A percentile compares a stretch with the other conserved stretches of the same genome.
Evolutionary conservation across 2,113 vertebrate genomes (phyloP).

Genomic region (Spea multiplicata): DNA sequence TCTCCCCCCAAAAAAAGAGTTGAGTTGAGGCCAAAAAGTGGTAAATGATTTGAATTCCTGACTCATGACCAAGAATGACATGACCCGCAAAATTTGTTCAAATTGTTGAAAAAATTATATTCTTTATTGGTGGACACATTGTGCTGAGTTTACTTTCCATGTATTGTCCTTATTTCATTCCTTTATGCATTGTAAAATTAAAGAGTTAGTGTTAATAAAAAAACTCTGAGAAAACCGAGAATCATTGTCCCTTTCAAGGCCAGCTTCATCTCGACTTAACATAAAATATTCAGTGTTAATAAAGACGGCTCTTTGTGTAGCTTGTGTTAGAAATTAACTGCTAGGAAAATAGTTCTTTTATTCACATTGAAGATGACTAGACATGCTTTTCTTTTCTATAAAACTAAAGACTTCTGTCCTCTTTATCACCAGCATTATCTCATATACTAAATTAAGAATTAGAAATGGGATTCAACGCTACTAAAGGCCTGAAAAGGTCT

Average conservation of each 20-base stretch:
- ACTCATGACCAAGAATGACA: too few relatives aligned
- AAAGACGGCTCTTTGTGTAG: slow-evolving; percentile 40
- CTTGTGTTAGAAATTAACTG: slow-evolving; percentile 35
- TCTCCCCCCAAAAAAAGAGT: too few relatives aligned
- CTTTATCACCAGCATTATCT: slow-evolving; percentile 44
- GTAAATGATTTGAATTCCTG: too few relatives aligned
- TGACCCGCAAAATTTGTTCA: background rate
- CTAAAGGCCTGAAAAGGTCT: slow-evolving; percentile 45
- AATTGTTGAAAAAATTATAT: background rate
- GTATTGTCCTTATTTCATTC: background rate
- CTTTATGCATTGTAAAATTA: background rate
- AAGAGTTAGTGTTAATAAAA: background rate
- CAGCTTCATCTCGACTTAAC: slow-evolving; percentile 33
- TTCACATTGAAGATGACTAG: slow-evolving; percentile 41
- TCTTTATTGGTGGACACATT: background rate
- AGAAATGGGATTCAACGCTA: slow-evolving; percentile 32
- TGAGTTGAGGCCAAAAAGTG: too few relatives aligned
- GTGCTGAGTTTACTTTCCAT: background rate
- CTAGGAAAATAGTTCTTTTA: slow-evolving; percentile 45
- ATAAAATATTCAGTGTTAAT: slow-evolving; percentile 42
- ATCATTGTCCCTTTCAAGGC: slow-evolving; percentile 6
- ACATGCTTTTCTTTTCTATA: slow-evolving; percentile 26
- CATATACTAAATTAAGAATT: slow-evolving; percentile 37
- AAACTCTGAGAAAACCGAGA: background rate
- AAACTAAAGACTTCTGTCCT: slow-evolving; percentile 37